Evolutionary conservation across 2,888 invertebrate genomes (phyloP), one percentile per base, ranked within the genome.

Genomic region (Lathronympha strigana): DNA sequence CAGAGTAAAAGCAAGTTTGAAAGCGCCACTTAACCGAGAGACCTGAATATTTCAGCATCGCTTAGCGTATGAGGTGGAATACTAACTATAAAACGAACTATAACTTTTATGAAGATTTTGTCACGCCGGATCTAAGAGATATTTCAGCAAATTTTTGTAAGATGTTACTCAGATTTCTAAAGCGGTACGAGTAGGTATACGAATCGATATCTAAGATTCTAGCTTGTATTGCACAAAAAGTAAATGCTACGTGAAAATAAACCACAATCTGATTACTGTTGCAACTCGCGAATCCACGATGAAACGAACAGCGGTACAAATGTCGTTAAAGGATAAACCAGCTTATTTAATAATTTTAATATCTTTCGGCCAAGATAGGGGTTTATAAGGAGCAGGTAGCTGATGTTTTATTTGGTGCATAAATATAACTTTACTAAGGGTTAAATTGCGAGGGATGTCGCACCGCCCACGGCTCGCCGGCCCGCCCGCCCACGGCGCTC

Each of bases 1-100:
- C 31, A 38, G 25, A 13, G 31, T 17, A 19, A 31, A 57, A 31
- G 57, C 31, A 63, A 57, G 31, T 21, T 25, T 51, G 33, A 61
- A 49, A 49, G 47, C 23, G 45, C 28, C 33, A 19, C 33, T 47
- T 45, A 54, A 63, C 58, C 62, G 31, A 62, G 60, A 25, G 61
- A 21, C 15, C 50, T 61, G 17, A 61, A 67, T 64, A 67, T 67
- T 67, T 63, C 45, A 67, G 49, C n/a, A 36, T 17, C 11, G 21
- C 54, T 38, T 31, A 50, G 9, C 25, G 45, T 62, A 21, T 28
- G 36, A 13, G 25, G 31, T 31, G 21, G 33, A 47, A 51, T 51
- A 49, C 33, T n/a, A n/a, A n/a, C n/a, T n/a, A n/a, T n/a, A n/a
- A n/a, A n/a, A n/a, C n/a, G n/a, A n/a, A 43, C 49, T 36, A 15